These are phyloP conservation scores for Fabriciana adippe DNA, from an alignment of 2,888 invertebrate genomes.

Conservation along the genomic window DNA sequence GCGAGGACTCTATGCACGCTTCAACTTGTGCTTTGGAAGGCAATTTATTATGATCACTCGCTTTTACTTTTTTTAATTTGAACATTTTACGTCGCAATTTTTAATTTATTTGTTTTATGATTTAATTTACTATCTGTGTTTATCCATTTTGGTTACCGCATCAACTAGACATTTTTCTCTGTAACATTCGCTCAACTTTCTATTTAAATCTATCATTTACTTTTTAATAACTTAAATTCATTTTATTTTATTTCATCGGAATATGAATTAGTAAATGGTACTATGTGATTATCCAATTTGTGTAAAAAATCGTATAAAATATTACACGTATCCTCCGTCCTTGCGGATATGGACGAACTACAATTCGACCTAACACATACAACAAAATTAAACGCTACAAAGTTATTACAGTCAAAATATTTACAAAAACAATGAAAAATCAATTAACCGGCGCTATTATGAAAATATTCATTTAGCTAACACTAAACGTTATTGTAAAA, in stretches of 20 bases:
- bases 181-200: constrained; percentile 1
- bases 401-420: constrained; percentile 50
- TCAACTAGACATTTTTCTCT: background rate
- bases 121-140: background rate
- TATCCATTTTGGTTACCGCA: background rate
- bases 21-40: constrained; percentile 30
- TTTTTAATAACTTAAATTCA: constrained; percentile 18
- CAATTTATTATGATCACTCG: constrained; percentile 28
- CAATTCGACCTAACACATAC: constrained; percentile 34
- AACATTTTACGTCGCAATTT: constrained; percentile 3
- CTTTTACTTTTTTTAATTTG: constrained; percentile 1
- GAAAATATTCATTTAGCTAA: constrained; percentile 35
- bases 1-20: constrained; percentile 32
- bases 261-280: constrained; percentile 12
- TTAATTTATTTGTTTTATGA: constrained; percentile 7
- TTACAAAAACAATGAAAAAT: constrained; percentile 55
- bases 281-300: constrained; percentile 30
- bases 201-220: constrained; percentile 9
- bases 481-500: constrained; percentile 57
- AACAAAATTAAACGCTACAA: constrained; percentile 34
- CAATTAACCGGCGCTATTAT: constrained; percentile 33
- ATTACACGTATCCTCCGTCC: constrained; percentile 27
- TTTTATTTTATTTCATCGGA: constrained; percentile 20
- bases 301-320: constrained; percentile 39
- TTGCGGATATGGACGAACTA: constrained; percentile 32